Percentiles rank a stretch among this genome's conserved stretches.
These are phyloP conservation scores for Orthosia gothica DNA, from an alignment of 2,888 invertebrate species.

Conservation along the genomic window DNA sequence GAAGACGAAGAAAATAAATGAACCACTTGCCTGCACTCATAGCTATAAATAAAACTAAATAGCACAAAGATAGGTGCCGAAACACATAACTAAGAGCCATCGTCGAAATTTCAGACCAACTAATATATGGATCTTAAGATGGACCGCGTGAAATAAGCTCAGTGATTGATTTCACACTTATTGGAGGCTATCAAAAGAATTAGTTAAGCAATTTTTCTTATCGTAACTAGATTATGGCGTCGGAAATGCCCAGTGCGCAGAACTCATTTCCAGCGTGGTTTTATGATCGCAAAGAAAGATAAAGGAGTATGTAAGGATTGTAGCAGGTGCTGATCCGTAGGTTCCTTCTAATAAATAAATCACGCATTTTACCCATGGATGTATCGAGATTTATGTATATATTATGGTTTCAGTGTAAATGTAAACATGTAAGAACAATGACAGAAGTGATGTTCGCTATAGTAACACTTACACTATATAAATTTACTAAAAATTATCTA, in stretches of 20 bases:
- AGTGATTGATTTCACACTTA: slow-evolving; percentile 65
- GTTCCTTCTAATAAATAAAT: no score
- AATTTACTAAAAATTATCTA: neutral
- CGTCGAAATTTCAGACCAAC: slow-evolving; percentile 10
- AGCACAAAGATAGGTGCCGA: slow-evolving; percentile 16
- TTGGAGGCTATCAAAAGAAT: slow-evolving; percentile 32
- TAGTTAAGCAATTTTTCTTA: slow-evolving; percentile 44
- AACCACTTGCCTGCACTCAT: slow-evolving; percentile 46
- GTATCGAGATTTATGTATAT: no score
- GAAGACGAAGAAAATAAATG: neutral
- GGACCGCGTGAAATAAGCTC: slow-evolving; percentile 53
- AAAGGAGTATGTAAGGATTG: no score
- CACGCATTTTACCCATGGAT: no score
- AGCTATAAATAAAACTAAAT: slow-evolving; percentile 31
- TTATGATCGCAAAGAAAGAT: no score
- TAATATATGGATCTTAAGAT: neutral
- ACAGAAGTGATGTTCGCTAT: neutral
- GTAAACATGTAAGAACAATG: neutral
- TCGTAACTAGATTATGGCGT: slow-evolving; percentile 36
- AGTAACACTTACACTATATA: neutral
- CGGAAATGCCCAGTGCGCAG: no score
- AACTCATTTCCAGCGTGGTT: no score
- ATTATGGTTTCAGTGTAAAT: slow-evolving; percentile 2
- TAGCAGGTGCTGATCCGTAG: no score
- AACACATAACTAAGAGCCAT: slow-evolving; percentile 45